Base-by-base conservation (phyloP, 1,140 invertebrate species). In the Apocrypta bakeri region DNA sequence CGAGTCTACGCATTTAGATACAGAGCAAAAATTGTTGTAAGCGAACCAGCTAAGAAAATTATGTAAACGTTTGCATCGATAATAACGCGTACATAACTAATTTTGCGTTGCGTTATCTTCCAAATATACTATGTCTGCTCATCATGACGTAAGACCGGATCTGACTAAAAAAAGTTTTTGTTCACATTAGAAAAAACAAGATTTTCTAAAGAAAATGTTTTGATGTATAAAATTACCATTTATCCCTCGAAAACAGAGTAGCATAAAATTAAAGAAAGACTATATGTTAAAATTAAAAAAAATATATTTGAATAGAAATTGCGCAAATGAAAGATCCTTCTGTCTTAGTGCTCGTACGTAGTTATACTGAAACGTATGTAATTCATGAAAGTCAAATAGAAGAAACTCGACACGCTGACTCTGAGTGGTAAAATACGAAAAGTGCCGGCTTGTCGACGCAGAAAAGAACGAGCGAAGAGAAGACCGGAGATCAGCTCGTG, bases 1-100 rank as follows among this genome's bases (percentile, higher is more conserved):
- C 69, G 82, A 69, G 82, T 78, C 84, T 81, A 40, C 84, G 83
- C 63, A 86, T 85, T 85, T 85, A 71, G 82, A 85, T 80, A 85
- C 73, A 68, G 76, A 82, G 83, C n/a, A 42, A 48, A 73, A 29
- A 73, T 42, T 31, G 25, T n/a, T n/a, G n/a, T n/a, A n/a, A 72
- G 61, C 31, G 76, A 79, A 79, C 79, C 85, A 81, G 84, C 85
- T 82, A 86, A 85, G 86, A 87, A 87, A 88, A 89, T 90, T 90
- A 89, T 88, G 87, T 88, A 90, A 89, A 90, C n/a, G n/a, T 84
- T 80, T 82, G 75, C 84, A 84, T 88, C 87, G 85, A 84, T 81
- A 84, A 79, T 63, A 68, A 68, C 81, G 76, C 84, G 80, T 85
- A 72, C 79, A 63, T 74, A 1, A 17, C 63, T 25, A 24, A 27